phyloP scores from a whole-genome alignment of 2,888 invertebrate species.

The Steinernema hermaphroditum region DNA sequence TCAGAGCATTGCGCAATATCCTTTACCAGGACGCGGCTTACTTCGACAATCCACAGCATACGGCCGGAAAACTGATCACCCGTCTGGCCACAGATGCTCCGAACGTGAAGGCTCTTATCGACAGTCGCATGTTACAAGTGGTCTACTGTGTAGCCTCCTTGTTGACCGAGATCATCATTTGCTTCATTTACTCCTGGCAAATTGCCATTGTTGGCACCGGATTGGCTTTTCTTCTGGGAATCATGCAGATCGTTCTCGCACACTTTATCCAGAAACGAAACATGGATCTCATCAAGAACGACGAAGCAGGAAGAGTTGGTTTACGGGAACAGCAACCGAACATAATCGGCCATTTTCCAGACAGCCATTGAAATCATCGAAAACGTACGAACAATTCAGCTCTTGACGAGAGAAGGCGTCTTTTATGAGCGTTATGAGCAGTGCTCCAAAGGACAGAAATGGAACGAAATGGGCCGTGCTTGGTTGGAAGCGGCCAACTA shows the following conservation, averaged over 20 bases:
- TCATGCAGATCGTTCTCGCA: constrained; percentile 67
- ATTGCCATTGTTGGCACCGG: constrained; percentile 67
- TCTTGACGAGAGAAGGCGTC: constrained; percentile 66
- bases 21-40: constrained; percentile 68
- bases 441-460: constrained; percentile 37
- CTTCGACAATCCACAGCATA: constrained; percentile 68
- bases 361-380: constrained; percentile 68
- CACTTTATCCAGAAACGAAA: constrained; percentile 68
- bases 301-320: constrained; percentile 67
- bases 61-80: constrained; percentile 67
- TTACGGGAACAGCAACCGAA: too few relatives aligned
- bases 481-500: constrained; percentile 51
- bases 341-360: constrained; percentile 47
- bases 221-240: constrained; percentile 66
- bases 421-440: constrained; percentile 64
- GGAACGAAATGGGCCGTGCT: not conserved
- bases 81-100: constrained; percentile 68
- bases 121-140: constrained; percentile 67
- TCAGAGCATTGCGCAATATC: constrained; percentile 60
- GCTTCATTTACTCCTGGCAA: constrained; percentile 69
- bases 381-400: constrained; percentile 68
- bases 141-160: constrained; percentile 67
- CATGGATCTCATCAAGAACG: constrained; percentile 64
- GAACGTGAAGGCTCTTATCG: constrained; percentile 67
- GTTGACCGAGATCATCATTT: constrained; percentile 67